A percentile compares a stretch with the other conserved stretches of the same genome.
Conservation (phyloP, 2,113 vertebrate species). For the Malurus elegans region DNA sequence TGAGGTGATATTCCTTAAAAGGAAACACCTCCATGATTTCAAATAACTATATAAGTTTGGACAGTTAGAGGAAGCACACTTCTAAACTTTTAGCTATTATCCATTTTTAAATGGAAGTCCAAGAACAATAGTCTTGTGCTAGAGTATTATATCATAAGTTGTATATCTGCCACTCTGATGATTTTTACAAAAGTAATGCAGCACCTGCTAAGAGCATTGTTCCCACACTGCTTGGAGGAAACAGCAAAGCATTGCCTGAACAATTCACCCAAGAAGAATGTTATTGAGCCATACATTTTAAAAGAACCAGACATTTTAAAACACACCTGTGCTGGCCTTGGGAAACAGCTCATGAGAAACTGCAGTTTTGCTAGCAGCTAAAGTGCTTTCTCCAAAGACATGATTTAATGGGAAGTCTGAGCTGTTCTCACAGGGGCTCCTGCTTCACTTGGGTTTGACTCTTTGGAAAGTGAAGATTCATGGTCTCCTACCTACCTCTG, state of each 20-base stretch:
- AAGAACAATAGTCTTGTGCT: neutral
- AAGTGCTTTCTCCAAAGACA: neutral
- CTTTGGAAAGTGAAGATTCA: slow-evolving; percentile 34
- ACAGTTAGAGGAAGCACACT: neutral
- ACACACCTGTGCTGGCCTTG: slow-evolving; percentile 14
- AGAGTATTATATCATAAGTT: neutral
- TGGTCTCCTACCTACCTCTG: neutral
- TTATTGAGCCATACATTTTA: neutral
- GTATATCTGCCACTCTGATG: neutral
- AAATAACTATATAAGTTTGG: neutral
- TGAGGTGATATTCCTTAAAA: neutral
- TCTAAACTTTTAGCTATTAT: neutral
- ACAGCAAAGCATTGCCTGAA: neutral
- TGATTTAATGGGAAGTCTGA: slow-evolving; percentile 50
- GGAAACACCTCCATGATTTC: neutral
- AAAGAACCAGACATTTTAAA: slow-evolving; percentile 25
- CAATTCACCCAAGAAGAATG: slow-evolving; percentile 3
- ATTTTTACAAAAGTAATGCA: neutral
- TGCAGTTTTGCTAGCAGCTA: neutral
- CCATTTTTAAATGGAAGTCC: neutral
- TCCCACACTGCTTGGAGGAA: neutral
- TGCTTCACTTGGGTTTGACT: neutral
- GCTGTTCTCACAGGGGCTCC: neutral
- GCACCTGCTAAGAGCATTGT: neutral
- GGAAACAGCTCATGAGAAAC: slow-evolving; percentile 15